These are phyloP conservation scores for Chrysomallon squamiferum DNA, from an alignment of 1,140 invertebrate genomes.

Conservation along the genomic window DNA sequence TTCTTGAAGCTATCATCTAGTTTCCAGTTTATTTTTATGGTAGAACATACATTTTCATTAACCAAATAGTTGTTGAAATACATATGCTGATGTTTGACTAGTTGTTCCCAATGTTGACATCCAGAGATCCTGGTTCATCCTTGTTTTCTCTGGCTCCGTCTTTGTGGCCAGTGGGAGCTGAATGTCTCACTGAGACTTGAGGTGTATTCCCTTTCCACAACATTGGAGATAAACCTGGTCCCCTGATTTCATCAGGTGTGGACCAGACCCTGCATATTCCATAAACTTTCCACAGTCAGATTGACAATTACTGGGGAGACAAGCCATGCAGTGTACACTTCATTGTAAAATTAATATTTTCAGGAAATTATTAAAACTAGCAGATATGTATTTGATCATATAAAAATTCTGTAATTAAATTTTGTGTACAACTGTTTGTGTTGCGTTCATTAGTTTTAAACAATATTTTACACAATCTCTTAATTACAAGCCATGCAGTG, in stretches of 20 bases:
- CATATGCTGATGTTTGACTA: too few relatives aligned
- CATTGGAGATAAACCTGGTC: constrained; percentile 4
- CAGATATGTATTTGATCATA: too few relatives aligned
- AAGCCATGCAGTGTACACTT: constrained; percentile 2
- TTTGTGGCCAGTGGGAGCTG: constrained; percentile 7
- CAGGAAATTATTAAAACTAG: too few relatives aligned
- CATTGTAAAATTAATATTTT: neutral
- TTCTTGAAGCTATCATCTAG: too few relatives aligned
- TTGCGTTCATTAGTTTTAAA: too few relatives aligned
- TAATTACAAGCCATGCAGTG: too few relatives aligned
- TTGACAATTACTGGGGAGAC: constrained; percentile 1
- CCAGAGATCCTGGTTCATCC: neutral
- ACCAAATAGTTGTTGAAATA: too few relatives aligned
- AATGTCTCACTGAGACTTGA: neutral
- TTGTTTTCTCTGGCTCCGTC: constrained; percentile 1
- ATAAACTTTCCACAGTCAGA: neutral
- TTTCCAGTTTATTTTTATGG: too few relatives aligned
- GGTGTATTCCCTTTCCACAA: constrained; percentile 6
- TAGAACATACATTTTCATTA: too few relatives aligned
- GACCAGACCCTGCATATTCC: constrained; percentile 1
- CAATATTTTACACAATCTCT: too few relatives aligned
- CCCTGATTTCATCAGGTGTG: constrained; percentile 1
- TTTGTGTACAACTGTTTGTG: too few relatives aligned
- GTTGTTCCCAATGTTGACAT: constrained; percentile 7
- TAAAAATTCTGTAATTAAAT: too few relatives aligned